Percentiles rank a stretch among this genome's conserved stretches.
These are phyloP conservation scores for Sebastes cheni DNA, from an alignment of 2,797 vertebrate genomes.

Conservation along the genomic window DNA sequence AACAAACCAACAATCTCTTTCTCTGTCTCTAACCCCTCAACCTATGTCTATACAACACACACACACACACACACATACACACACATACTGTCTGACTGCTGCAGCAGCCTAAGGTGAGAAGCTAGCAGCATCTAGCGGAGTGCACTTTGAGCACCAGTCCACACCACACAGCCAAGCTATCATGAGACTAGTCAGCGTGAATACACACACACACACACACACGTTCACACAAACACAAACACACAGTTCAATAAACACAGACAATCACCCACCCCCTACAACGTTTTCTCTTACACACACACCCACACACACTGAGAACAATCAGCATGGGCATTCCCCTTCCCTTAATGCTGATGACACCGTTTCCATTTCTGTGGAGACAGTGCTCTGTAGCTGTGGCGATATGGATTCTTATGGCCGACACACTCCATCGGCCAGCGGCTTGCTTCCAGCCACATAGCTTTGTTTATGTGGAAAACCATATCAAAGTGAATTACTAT, in stretches of 20 bases:
- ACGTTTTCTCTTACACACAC: slow-evolving; percentile 9
- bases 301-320: slow-evolving; percentile 35
- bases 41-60: neutral
- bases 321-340: slow-evolving; percentile 66
- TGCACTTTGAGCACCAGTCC: slow-evolving; percentile 77
- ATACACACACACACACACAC: slow-evolving; percentile 52
- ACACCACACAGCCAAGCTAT: slow-evolving; percentile 58
- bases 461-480: slow-evolving; percentile 80
- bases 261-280: slow-evolving; percentile 59
- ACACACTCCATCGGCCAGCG: slow-evolving; percentile 76
- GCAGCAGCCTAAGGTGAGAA: slow-evolving; percentile 45
- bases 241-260: slow-evolving; percentile 66
- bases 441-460: slow-evolving; percentile 75
- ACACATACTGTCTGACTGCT: slow-evolving; percentile 3
- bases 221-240: slow-evolving; percentile 38
- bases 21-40: neutral
- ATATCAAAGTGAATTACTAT: slow-evolving; percentile 78
- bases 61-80: neutral
- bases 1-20: neutral
- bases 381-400: slow-evolving; percentile 64
- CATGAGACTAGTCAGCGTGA: slow-evolving; percentile 63
- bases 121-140: slow-evolving; percentile 46
- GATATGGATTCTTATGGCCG: slow-evolving; percentile 75
- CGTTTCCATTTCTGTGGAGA: slow-evolving; percentile 69
- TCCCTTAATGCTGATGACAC: slow-evolving; percentile 78